Base-by-base conservation (phyloP, 2,888 invertebrate genomes). In the Toxonevra muliebris region DNA sequence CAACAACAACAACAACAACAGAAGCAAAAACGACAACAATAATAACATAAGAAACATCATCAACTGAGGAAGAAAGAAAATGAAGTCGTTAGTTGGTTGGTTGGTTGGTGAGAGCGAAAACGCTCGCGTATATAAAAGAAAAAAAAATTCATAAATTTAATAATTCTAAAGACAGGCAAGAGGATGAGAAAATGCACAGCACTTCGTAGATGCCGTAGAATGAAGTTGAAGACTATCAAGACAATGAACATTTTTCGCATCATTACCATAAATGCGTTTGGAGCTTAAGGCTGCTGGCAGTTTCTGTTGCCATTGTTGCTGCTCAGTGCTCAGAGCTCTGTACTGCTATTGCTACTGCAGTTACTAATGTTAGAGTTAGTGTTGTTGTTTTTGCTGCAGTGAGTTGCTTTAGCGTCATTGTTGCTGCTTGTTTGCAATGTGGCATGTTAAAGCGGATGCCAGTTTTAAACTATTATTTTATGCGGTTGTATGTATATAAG, bases 161-260 rank as follows among this genome's bases (percentile, higher is more conserved):
- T 48, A 48, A 48, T 48, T n/a, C 12, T 11, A 48, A 8, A 48
- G 12, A 9, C 48, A 48, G 12, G 48, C 48, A 48, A 5, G 12
- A 48, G 4, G n/a, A 8, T n/a, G n/a, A 2, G 15, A 9, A 13
- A 11, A 48, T n/a, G n/a, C n/a, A n/a, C n/a, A n/a, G n/a, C n/a
- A n/a, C n/a, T n/a, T n/a, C n/a, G n/a, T n/a, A n/a, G n/a, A 48
- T 11, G 48, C 48, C 30, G 30, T n/a, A 30, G 30, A 48, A 48
- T 12, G 15, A 48, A 15, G 9, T 15, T 7, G 48, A 11, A 13
- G 1, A 48, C 9, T 13, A 41, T 43, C 20, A 53, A 59, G 66
- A 61, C 50, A 45, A 43, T 42, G 55, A 63, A 63, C 63, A 58
- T 67, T 67, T 59, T 63, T 62, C 67, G 59, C 50, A 63, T 67